phyloP scores from a whole-genome alignment of 2,113 vertebrate genomes.

The Dromiciops gliroides region DNA sequence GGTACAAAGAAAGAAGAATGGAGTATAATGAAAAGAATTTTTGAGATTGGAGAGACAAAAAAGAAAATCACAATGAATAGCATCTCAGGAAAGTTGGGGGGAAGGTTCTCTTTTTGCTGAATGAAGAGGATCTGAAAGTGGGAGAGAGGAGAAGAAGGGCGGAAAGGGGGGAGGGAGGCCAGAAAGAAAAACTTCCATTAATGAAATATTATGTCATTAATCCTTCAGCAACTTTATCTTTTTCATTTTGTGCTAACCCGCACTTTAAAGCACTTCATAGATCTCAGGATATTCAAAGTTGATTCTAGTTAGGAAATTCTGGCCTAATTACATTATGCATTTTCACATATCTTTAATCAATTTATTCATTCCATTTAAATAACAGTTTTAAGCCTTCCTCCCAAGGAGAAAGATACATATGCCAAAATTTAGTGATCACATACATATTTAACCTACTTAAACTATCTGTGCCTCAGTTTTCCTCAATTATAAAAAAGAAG shows the following conservation, averaged over 20 bases:
- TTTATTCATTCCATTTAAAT: not conserved
- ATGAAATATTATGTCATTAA: not conserved
- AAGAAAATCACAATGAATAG: not conserved
- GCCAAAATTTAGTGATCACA: too few relatives aligned
- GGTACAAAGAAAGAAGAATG: not conserved
- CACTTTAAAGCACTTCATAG: not conserved
- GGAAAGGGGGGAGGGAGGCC: not conserved
- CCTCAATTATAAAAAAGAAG: too few relatives aligned
- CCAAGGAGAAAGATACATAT: too few relatives aligned
- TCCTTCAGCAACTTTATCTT: not conserved
- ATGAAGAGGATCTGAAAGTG: not conserved
- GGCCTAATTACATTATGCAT: not conserved
- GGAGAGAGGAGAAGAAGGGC: not conserved
- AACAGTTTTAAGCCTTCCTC: not conserved
- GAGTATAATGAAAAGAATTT: too few relatives aligned
- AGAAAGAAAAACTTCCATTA: too few relatives aligned
- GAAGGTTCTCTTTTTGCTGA: too few relatives aligned
- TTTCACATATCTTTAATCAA: not conserved
- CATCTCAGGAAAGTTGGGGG: too few relatives aligned
- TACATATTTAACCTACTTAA: too few relatives aligned
- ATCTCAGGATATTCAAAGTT: not conserved
- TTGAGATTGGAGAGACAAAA: not conserved
- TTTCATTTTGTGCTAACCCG: too few relatives aligned
- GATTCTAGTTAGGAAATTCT: not conserved
- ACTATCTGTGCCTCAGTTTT: too few relatives aligned